These are phyloP conservation scores for Euglossa dilemma DNA, from an alignment of 1,140 invertebrate species.

Conservation along the genomic window DNA sequence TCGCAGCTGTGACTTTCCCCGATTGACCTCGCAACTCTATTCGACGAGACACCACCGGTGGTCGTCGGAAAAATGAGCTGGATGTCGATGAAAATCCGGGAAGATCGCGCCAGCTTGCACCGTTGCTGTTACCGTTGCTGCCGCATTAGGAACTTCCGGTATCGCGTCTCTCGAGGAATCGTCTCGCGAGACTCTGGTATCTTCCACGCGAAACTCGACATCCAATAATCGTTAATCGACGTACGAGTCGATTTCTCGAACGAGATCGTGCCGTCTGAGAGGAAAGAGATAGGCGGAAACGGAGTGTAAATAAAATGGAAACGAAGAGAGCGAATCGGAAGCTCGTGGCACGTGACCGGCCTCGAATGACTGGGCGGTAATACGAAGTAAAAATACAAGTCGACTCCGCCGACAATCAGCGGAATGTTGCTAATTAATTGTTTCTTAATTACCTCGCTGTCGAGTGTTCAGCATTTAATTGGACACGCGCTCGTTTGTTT, in stretches of 20 bases:
- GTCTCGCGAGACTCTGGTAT: neutral
- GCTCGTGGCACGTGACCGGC: neutral
- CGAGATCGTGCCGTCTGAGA: neutral
- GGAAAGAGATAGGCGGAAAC: neutral
- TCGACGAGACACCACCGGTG: constrained; percentile 8
- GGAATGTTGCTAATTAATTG: constrained; percentile 14
- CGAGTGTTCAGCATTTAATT: neutral
- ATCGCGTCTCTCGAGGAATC: neutral
- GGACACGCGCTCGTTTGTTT: neutral
- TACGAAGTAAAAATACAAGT: neutral
- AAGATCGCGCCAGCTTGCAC: neutral
- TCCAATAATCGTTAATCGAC: neutral
- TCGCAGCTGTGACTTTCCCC: constrained; percentile 47
- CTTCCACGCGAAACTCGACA: neutral
- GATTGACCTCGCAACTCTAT: constrained; percentile 36
- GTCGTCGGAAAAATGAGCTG: neutral
- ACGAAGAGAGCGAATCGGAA: neutral
- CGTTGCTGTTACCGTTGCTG: neutral
- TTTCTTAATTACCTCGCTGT: neutral
- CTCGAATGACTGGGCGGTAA: neutral
- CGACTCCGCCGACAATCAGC: neutral
- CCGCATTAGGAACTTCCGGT: neutral
- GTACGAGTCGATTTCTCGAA: neutral
- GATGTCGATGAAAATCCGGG: constrained; percentile 16
- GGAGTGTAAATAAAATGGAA: constrained; percentile 20